phyloP scores from a whole-genome alignment of 1,140 invertebrate species.

The Drosophila azteca region DNA sequence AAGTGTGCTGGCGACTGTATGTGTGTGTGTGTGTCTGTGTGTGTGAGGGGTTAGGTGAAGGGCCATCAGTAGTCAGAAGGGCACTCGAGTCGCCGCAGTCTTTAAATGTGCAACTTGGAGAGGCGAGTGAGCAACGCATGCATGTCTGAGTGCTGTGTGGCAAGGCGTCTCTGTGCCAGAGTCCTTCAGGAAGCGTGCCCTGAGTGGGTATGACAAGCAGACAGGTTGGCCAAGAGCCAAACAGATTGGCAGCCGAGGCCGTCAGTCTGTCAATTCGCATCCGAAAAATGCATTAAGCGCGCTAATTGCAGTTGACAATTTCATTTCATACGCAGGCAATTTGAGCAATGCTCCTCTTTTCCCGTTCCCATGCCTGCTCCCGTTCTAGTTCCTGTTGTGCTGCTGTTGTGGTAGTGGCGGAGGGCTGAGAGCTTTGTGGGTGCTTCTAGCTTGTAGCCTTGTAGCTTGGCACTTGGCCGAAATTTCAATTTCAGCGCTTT shows the following conservation, averaged over 20 bases:
- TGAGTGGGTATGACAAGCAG: slow-evolving; percentile 27
- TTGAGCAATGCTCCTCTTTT: not conserved
- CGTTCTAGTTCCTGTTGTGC: no score
- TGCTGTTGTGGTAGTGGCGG: not conserved
- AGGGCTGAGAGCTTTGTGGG: not conserved
- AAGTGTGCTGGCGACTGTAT: slow-evolving; percentile 15
- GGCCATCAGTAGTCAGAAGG: slow-evolving; percentile 50
- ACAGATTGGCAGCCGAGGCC: slow-evolving; percentile 22
- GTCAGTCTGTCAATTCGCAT: slow-evolving; percentile 43
- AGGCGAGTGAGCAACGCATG: slow-evolving; percentile 42
- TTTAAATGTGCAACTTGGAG: slow-evolving; percentile 66
- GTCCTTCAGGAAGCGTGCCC: slow-evolving; percentile 39
- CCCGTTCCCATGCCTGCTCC: not conserved
- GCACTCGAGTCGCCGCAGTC: slow-evolving; percentile 57
- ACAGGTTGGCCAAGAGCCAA: slow-evolving; percentile 19
- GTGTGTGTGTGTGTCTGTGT: slow-evolving; percentile 8
- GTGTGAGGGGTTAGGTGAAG: slow-evolving; percentile 44
- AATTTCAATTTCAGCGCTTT: slow-evolving; percentile 75
- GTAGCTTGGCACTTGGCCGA: slow-evolving; percentile 8
- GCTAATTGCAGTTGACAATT: slow-evolving; percentile 74
- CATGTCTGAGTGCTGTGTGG: slow-evolving; percentile 54
- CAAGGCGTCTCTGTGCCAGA: slow-evolving; percentile 33
- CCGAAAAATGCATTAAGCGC: slow-evolving; percentile 59
- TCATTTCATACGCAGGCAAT: slow-evolving; percentile 33
- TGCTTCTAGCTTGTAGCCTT: slow-evolving; percentile 6